These are phyloP conservation scores for Paramisgurnus dabryanus DNA, from an alignment of 2,113 vertebrate genomes.

Conservation along the genomic window DNA sequence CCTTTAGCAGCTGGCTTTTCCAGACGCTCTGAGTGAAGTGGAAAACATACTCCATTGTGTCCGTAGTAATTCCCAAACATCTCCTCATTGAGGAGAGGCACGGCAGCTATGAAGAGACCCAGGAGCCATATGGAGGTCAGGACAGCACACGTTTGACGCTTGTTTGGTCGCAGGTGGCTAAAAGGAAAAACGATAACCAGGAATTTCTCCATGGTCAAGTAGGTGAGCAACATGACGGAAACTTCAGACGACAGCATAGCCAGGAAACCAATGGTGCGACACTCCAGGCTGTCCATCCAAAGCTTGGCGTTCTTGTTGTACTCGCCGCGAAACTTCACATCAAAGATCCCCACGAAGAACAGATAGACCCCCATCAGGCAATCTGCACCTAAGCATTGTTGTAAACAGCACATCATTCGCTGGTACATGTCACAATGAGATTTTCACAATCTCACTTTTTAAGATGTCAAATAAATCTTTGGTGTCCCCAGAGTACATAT, in stretches of 20 bases:
- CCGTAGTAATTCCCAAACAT: conserved; percentile 87
- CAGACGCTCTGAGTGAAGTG: conserved; percentile 79
- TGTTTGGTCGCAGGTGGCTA: conserved; percentile 77
- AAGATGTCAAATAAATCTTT: too few species aligned
- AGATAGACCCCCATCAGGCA: conserved; percentile 87
- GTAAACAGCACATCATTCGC: not conserved
- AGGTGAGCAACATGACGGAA: conserved; percentile 82
- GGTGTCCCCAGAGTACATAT: too few species aligned
- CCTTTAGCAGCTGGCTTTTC: conserved; percentile 78
- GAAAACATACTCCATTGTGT: conserved; percentile 85
- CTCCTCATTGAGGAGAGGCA: conserved; percentile 79
- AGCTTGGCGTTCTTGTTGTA: conserved; percentile 81
- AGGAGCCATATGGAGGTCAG: conserved; percentile 78
- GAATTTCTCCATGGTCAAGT: conserved; percentile 85
- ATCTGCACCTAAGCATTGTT: conserved; percentile 75
- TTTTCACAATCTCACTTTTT: too few species aligned
- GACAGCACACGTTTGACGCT: conserved; percentile 70
- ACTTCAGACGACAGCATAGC: conserved; percentile 84
- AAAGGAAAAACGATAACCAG: conserved; percentile 85
- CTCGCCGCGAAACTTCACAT: conserved; percentile 80
- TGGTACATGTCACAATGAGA: not conserved
- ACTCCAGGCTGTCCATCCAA: conserved; percentile 83
- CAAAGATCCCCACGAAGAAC: conserved; percentile 80
- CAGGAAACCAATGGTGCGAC: conserved; percentile 78
- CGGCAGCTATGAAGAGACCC: conserved; percentile 77